phyloP scores from a whole-genome alignment of 2,888 invertebrate genomes.

The Muschampia plurimacula region DNA sequence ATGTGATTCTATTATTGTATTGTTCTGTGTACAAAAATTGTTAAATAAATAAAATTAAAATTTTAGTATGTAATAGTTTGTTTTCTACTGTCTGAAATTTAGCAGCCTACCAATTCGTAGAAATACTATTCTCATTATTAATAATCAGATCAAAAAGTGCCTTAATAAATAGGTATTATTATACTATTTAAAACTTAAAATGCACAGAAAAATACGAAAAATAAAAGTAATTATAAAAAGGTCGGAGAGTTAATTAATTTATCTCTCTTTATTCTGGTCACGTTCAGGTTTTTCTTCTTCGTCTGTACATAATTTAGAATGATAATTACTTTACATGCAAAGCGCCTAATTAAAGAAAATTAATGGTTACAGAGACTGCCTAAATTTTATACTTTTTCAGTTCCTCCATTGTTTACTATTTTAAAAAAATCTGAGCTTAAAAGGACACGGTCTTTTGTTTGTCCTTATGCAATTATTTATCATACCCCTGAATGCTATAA shows the following conservation, averaged over 20 bases:
- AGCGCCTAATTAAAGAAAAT: constrained; percentile 49
- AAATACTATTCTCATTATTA: too few relatives aligned
- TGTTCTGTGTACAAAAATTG: too few relatives aligned
- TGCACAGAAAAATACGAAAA: constrained; percentile 23
- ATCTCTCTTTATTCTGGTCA: constrained; percentile 62
- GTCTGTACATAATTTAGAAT: constrained; percentile 51
- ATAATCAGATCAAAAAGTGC: too few relatives aligned
- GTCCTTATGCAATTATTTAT: too few relatives aligned
- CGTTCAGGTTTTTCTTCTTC: constrained; percentile 56
- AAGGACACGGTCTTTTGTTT: too few relatives aligned
- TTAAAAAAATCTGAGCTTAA: too few relatives aligned
- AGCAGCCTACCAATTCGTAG: too few relatives aligned
- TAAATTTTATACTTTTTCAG: constrained; percentile 5
- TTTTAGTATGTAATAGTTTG: too few relatives aligned
- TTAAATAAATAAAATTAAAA: too few relatives aligned
- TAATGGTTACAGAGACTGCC: constrained; percentile 17
- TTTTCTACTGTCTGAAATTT: too few relatives aligned
- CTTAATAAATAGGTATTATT: neutral
- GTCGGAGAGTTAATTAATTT: constrained; percentile 66
- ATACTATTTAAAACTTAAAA: constrained; percentile 29
- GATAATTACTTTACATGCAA: constrained; percentile 58
- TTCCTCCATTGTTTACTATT: neutral
- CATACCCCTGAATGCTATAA: too few relatives aligned
- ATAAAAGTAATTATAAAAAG: constrained; percentile 64
- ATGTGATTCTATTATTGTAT: too few relatives aligned